phyloP scores from a whole-genome alignment of 2,113 vertebrate genomes.

The Nycticebus coucang region DNA sequence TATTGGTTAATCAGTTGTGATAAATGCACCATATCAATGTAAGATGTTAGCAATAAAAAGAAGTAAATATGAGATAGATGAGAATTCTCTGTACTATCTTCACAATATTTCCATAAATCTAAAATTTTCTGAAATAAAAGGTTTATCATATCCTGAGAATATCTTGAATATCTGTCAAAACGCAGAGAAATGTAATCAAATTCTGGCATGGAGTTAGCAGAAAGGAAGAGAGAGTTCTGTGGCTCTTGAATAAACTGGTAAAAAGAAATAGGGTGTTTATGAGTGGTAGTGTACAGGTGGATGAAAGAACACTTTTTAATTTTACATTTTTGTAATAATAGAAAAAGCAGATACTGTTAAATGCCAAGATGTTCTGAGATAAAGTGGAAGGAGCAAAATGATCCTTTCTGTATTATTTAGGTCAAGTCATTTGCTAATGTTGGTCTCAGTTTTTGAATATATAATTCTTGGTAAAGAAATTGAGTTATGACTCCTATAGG shows the following conservation, averaged over 20 bases:
- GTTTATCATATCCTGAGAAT: not conserved
- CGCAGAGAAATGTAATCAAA: not conserved
- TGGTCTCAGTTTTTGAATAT: not conserved
- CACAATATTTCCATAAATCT: not conserved
- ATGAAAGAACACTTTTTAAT: not conserved
- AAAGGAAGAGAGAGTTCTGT: not conserved
- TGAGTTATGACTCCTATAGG: not conserved
- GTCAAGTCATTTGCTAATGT: not conserved
- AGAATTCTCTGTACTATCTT: not conserved
- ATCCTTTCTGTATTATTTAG: not conserved
- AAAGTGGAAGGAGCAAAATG: not conserved
- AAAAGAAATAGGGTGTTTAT: not conserved
- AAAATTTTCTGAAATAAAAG: slow-evolving; percentile 14
- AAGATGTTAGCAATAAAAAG: not conserved
- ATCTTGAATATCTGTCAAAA: not conserved
- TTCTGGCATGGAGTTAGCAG: not conserved
- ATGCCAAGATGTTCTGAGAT: too few species aligned
- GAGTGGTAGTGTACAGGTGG: not conserved
- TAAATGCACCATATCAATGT: not conserved
- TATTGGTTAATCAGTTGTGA: not conserved
- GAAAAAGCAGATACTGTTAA: not conserved
- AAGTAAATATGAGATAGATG: not conserved
- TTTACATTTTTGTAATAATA: not conserved
- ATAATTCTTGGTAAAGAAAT: not conserved
- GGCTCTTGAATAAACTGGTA: not conserved